Conservation (phyloP, 2,888 invertebrate species). For the Noctuana brunneofusca region DNA sequence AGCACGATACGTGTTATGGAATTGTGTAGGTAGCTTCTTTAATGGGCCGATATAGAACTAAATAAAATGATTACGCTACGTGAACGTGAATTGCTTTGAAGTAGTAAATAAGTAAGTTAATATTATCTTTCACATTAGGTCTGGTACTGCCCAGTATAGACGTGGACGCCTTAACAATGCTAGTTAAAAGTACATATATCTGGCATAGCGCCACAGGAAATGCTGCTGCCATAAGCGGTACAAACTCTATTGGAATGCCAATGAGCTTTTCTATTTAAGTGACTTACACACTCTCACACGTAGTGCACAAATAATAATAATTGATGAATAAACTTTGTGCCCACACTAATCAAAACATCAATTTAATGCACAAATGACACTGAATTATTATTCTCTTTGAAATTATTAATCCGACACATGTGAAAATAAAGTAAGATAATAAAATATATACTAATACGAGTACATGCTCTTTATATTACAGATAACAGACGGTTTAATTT, state of each 20-base stretch:
- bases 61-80: neutral
- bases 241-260: slow-evolving; percentile 19
- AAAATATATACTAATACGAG: too few species aligned
- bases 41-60: too few species aligned
- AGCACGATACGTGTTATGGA: too few species aligned
- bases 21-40: too few species aligned
- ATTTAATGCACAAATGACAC: too few species aligned
- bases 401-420: too few species aligned
- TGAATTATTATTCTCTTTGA: too few species aligned
- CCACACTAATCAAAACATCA: too few species aligned
- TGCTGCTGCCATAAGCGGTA: slow-evolving; percentile 22
- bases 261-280: slow-evolving; percentile 27
- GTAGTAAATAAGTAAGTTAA: neutral
- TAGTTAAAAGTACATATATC: slow-evolving; percentile 24
- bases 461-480: too few species aligned
- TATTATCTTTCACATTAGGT: neutral
- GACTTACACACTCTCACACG: slow-evolving; percentile 3
- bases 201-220: slow-evolving; percentile 34
- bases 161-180: slow-evolving; percentile 14
- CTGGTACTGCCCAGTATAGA: neutral
- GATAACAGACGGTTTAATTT: too few species aligned
- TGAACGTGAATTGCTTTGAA: neutral
- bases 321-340: too few species aligned
- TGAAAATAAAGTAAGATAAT: too few species aligned
- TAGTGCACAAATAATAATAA: neutral